Conservation (phyloP, 2,888 invertebrate species). For the Melanchra persicariae region DNA sequence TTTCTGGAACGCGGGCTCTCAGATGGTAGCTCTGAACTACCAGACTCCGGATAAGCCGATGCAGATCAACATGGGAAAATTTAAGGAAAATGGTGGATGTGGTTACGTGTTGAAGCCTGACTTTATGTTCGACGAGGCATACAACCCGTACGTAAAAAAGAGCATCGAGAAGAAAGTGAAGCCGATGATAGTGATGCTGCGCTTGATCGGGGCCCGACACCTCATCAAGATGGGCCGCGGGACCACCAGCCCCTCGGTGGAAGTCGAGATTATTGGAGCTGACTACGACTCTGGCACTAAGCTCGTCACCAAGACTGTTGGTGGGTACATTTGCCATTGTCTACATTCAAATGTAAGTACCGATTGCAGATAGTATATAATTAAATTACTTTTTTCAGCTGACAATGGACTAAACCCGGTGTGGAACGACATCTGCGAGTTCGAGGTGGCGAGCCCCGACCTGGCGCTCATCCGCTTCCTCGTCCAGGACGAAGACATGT, state of each 20-base stretch:
- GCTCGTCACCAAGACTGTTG: constrained; percentile 95
- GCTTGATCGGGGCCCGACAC: constrained; percentile 97
- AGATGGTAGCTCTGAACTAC: constrained; percentile 99
- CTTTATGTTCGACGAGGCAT: constrained; percentile 95
- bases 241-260: constrained; percentile 97
- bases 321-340: constrained; percentile 88
- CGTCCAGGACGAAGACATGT: constrained; percentile 98
- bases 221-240: constrained; percentile 96
- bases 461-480: constrained; percentile 96
- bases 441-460: constrained; percentile 95
- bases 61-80: constrained; percentile 98
- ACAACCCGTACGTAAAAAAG: constrained; percentile 94
- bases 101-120: constrained; percentile 98
- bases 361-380: neutral
- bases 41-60: constrained; percentile 98
- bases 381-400: constrained; percentile 86
- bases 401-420: constrained; percentile 98
- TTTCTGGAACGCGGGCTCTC: constrained; percentile 98
- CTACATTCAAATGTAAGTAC: neutral
- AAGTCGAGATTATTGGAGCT: constrained; percentile 97
- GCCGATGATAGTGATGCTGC: constrained; percentile 92
- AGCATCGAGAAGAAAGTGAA: constrained; percentile 84
- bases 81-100: constrained; percentile 97
- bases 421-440: constrained; percentile 97
- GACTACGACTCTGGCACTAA: constrained; percentile 96